phyloP scores from a whole-genome alignment of 2,113 vertebrate genomes.

The Plotosus lineatus region DNA sequence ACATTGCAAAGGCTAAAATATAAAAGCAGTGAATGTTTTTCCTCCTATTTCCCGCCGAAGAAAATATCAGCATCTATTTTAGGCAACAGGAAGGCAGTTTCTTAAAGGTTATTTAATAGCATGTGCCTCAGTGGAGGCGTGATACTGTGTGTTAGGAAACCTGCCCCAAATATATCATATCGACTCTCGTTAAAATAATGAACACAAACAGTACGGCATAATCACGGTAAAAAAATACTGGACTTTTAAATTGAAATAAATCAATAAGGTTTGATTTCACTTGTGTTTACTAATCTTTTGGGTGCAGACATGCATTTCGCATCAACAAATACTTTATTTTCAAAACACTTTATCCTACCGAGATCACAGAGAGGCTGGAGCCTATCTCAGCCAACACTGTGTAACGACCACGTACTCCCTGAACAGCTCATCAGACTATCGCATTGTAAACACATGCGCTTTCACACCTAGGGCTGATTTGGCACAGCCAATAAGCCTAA shows the following conservation, averaged over 20 bases:
- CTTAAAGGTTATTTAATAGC: not conserved
- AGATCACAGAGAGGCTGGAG: too few species aligned
- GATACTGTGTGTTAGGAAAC: not conserved
- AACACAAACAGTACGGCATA: not conserved
- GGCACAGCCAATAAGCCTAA: too few species aligned
- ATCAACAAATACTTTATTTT: too few species aligned
- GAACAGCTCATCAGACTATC: too few species aligned
- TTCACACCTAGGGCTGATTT: too few species aligned
- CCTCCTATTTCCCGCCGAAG: not conserved
- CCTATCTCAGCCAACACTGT: too few species aligned
- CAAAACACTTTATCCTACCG: too few species aligned
- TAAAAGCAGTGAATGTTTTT: not conserved
- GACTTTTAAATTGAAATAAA: not conserved
- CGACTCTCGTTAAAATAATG: too few species aligned
- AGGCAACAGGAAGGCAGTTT: not conserved
- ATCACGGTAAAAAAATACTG: not conserved
- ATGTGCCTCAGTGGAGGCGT: slow-evolving; percentile 6
- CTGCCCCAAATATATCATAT: not conserved
- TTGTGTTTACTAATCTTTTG: not conserved
- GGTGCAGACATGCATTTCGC: too few species aligned
- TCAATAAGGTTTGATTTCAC: not conserved
- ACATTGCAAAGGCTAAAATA: not conserved
- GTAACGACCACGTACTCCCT: too few species aligned
- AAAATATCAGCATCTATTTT: slow-evolving; percentile 3
- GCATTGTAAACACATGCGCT: too few species aligned